Conservation (phyloP, 2,113 vertebrate species). For the Pseudois nayaur region DNA sequence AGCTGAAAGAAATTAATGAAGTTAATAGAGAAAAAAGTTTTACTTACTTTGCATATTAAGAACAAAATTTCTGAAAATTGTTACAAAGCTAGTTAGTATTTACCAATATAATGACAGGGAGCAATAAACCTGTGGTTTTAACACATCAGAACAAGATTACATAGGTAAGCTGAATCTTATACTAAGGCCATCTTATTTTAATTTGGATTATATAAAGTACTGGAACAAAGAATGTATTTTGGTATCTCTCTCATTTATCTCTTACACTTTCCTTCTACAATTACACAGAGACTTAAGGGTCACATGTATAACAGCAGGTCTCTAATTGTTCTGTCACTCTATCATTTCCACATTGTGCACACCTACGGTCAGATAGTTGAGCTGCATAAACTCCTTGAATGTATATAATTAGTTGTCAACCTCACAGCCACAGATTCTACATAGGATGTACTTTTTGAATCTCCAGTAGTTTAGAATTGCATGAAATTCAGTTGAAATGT, state of each 20-base stretch:
- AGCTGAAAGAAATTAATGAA: not conserved
- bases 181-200: not conserved
- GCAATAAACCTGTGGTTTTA: not conserved
- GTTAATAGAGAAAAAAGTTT: not conserved
- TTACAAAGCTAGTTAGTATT: not conserved
- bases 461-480: not conserved
- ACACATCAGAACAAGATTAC: not conserved
- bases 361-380: not conserved
- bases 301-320: not conserved
- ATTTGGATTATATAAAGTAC: not conserved
- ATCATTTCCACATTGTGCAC: not conserved
- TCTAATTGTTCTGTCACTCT: not conserved
- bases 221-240: not conserved
- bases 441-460: not conserved
- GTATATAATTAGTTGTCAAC: not conserved
- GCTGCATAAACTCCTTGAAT: not conserved
- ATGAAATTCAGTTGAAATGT: not conserved
- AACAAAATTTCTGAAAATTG: not conserved
- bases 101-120: not conserved
- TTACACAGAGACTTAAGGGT: not conserved
- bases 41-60: not conserved
- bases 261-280: not conserved
- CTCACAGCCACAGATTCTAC: not conserved
- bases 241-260: not conserved
- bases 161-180: not conserved